Conservation (phyloP, 2,113 vertebrate species). For the Nannobrachium achirus region DNA sequence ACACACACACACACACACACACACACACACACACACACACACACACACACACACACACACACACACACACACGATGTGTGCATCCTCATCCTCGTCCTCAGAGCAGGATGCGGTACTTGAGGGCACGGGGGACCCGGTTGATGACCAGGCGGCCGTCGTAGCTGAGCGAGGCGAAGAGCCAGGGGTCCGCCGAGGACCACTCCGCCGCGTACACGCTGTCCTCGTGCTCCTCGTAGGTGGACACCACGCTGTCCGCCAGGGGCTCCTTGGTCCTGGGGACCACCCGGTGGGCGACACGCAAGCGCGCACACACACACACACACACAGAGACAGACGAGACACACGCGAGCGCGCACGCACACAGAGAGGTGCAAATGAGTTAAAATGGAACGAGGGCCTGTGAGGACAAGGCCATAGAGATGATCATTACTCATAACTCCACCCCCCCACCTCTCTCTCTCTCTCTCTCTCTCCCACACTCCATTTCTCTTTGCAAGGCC, state of each 20-base stretch:
- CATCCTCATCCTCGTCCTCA: conserved; percentile 48
- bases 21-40: neutral
- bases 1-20: neutral
- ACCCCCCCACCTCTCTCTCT: neutral
- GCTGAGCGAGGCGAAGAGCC: conserved; percentile 97
- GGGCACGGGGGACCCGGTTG: conserved; percentile 93
- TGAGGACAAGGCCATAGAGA: neutral
- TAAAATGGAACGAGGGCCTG: neutral
- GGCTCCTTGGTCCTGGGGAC: conserved; percentile 89
- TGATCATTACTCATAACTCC: neutral
- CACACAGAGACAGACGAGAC: neutral
- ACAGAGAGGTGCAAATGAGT: neutral
- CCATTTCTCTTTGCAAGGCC: conserved; percentile 8
- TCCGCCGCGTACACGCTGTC: conserved; percentile 98
- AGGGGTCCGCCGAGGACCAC: conserved; percentile 97
- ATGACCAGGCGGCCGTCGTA: conserved; percentile 97
- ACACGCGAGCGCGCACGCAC: neutral
- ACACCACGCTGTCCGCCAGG: conserved; percentile 93
- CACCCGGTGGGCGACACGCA: conserved; percentile 15
- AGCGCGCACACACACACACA: neutral
- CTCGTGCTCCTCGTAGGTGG: conserved; percentile 97
- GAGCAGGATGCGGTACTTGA: conserved; percentile 93
- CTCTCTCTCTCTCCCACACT: neutral
- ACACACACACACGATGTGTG: neutral
- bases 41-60: neutral